Conservation (phyloP, 2,888 invertebrate genomes). For the Nephrotoma appendiculata region DNA sequence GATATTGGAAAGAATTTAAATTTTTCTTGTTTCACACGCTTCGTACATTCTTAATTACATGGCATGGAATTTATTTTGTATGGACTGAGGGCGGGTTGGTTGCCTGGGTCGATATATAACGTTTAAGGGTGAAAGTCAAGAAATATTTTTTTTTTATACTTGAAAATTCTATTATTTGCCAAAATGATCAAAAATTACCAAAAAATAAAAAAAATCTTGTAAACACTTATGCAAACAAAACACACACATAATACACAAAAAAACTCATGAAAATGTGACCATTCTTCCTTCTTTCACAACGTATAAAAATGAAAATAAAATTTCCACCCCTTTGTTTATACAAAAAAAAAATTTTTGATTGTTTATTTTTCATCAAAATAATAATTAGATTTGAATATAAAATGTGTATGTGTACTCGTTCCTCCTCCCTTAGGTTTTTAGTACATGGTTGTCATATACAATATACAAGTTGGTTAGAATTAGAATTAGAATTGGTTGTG, state of each 20-base stretch:
- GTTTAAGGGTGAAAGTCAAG: not conserved
- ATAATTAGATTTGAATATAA: conserved; percentile 3
- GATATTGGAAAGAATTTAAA: not conserved
- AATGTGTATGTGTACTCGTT: not conserved
- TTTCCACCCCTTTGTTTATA: not conserved
- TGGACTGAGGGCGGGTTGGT: not conserved
- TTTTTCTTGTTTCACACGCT: not conserved
- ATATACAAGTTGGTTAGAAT: not conserved
- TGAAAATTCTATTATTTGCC: not conserved
- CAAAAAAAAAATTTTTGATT: not conserved
- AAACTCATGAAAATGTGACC: not conserved
- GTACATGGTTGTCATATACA: not conserved
- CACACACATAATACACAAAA: not conserved
- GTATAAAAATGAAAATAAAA: not conserved
- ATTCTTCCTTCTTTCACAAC: not conserved
- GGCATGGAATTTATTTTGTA: not conserved
- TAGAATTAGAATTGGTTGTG: no score
- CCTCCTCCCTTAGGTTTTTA: not conserved
- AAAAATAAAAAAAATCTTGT: not conserved
- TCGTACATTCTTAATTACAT: not conserved
- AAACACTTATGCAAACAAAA: not conserved
- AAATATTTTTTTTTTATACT: not conserved
- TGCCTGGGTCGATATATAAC: not conserved
- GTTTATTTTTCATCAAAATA: conserved; percentile 4
- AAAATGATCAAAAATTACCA: not conserved